These are phyloP conservation scores for Labeo rohita DNA, from an alignment of 2,113 vertebrate species.

Conservation along the genomic window DNA sequence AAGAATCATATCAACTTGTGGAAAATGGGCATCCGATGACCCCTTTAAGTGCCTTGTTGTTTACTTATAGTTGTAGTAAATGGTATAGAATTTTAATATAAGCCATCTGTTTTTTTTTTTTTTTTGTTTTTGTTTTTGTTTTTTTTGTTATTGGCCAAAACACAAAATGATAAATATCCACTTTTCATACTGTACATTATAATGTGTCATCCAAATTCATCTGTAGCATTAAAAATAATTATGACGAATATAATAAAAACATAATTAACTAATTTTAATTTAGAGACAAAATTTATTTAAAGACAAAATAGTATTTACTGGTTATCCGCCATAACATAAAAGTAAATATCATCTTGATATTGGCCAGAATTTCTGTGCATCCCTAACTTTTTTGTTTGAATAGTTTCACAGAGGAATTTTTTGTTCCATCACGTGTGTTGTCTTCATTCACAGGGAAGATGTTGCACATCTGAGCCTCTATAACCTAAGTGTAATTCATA, in stretches of 20 bases:
- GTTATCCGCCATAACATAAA: no score
- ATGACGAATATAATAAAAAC: no score
- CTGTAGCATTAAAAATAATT: no score
- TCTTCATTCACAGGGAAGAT: constrained; percentile 84
- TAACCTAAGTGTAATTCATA: constrained; percentile 98
- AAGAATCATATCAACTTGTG: no score
- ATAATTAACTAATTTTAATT: not conserved
- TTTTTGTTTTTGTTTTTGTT: no score
- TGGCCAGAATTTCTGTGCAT: not conserved
- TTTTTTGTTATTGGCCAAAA: not conserved
- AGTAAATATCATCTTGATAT: not conserved
- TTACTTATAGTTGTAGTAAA: not conserved
- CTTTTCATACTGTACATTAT: not conserved
- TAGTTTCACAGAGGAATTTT: not conserved
- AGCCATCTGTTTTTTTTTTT: not conserved
- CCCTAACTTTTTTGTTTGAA: not conserved
- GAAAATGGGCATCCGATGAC: no score
- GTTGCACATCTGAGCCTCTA: constrained; percentile 97
- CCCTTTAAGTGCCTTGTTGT: not conserved
- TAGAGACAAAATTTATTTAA: no score
- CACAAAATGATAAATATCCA: not conserved
- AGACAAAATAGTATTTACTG: not conserved
- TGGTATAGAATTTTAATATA: not conserved
- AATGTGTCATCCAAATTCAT: not conserved
- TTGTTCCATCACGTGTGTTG: not conserved